A percentile compares a stretch with the other conserved stretches of the same genome.
phyloP scores from a whole-genome alignment of 2,113 vertebrate species.

The Lepus timidus region DNA sequence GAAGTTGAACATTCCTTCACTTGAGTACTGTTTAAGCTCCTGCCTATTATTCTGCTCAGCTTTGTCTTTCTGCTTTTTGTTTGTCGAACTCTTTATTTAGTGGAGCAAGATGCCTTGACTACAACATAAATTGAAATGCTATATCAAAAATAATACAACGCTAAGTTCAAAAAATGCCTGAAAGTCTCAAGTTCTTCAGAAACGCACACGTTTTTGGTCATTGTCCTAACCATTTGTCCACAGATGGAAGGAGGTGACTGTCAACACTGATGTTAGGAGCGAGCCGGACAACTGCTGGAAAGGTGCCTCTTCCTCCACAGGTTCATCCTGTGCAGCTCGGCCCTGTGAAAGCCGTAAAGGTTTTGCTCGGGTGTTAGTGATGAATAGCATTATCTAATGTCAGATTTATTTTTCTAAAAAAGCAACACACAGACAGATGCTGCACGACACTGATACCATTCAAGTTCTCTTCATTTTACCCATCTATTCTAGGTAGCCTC shows the following conservation, averaged over 20 bases:
- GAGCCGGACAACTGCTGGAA: not conserved
- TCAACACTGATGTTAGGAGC: not conserved
- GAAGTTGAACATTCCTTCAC: too few species aligned
- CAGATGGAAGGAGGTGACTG: not conserved
- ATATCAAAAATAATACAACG: too few species aligned
- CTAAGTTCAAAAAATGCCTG: not conserved
- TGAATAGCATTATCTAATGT: not conserved
- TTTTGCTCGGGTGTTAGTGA: not conserved
- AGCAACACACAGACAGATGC: not conserved
- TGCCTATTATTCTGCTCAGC: too few species aligned
- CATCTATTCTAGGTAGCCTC: not conserved
- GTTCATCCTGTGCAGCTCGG: not conserved
- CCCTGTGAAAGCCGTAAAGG: not conserved
- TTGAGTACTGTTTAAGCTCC: too few species aligned
- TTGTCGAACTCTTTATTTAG: too few species aligned
- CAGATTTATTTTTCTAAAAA: not conserved
- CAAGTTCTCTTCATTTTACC: not conserved
- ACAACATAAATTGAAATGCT: too few species aligned
- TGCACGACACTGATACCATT: not conserved
- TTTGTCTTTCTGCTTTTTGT: too few species aligned
- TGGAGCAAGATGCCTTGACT: too few species aligned
- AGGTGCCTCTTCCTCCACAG: not conserved
- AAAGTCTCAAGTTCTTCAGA: constrained; percentile 40
- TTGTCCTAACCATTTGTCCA: not conserved
- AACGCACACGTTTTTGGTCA: constrained; percentile 20